Evolutionary conservation across 2,113 vertebrate genomes (phyloP).

Genomic region (Charadrius vociferus): DNA sequence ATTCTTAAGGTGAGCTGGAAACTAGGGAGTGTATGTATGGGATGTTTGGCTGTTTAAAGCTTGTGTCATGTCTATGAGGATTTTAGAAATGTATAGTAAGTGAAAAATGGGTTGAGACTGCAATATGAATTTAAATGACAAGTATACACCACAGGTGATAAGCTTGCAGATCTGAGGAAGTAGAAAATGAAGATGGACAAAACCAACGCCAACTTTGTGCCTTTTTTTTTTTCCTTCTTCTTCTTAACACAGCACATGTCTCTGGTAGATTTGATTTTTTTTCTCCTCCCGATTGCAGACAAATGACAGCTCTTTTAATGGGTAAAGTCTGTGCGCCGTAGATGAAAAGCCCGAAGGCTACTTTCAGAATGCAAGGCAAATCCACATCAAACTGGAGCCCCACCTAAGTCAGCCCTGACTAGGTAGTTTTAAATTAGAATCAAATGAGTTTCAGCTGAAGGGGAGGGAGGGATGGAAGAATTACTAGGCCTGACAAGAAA

Average conservation of each 20-base stretch:
- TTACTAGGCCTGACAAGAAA: slow-evolving; percentile 51
- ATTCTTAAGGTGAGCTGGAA: neutral
- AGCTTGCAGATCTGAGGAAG: slow-evolving; percentile 29
- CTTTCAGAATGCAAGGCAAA: slow-evolving; percentile 9
- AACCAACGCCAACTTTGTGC: neutral
- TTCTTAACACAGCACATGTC: neutral
- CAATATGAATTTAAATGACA: neutral
- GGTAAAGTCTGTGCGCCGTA: neutral
- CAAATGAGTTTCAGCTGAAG: slow-evolving; percentile 32
- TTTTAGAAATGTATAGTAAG: slow-evolving; percentile 64
- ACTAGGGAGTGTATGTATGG: neutral
- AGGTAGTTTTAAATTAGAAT: slow-evolving; percentile 64
- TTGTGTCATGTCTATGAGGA: slow-evolving; percentile 2
- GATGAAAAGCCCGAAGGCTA: slow-evolving; percentile 12
- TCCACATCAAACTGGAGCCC: slow-evolving; percentile 19
- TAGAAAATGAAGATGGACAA: neutral
- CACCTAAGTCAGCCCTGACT: slow-evolving; percentile 34
- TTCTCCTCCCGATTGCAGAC: neutral
- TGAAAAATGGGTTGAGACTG: slow-evolving; percentile 63
- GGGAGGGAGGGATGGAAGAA: neutral
- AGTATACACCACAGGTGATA: neutral
- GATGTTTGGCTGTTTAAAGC: neutral
- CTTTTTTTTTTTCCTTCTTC: neutral
- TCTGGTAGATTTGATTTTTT: neutral
- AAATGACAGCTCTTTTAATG: neutral